Evolutionary conservation across 2,113 vertebrate genomes (phyloP).

Genomic region (Microcebus jonahi): DNA sequence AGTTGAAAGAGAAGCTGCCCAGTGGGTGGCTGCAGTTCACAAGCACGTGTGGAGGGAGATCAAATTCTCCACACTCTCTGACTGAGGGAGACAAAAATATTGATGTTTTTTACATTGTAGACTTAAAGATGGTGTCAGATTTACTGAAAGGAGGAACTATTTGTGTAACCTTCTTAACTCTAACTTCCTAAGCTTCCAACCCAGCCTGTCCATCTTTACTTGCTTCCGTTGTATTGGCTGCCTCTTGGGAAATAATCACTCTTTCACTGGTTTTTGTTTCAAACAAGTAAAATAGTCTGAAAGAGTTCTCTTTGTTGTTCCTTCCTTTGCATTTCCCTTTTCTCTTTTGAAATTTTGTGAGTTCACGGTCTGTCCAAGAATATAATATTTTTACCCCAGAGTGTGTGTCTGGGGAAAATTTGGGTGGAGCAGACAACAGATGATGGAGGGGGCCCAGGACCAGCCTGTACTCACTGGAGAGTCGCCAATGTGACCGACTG

Average conservation of each 20-base stretch:
- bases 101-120: rapidly evolving
- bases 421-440: background rate
- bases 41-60: slow-evolving; percentile 33
- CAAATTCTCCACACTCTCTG: slow-evolving; percentile 66
- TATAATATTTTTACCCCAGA: background rate
- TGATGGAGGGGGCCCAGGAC: background rate
- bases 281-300: background rate
- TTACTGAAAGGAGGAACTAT: background rate
- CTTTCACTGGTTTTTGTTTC: background rate
- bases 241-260: background rate
- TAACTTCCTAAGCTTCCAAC: background rate
- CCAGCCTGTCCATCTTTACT: background rate
- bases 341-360: background rate
- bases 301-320: background rate
- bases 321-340: background rate
- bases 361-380: background rate
- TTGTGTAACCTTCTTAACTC: too few relatives aligned
- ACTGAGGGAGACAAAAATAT: slow-evolving; percentile 36
- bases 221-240: background rate
- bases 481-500: background rate
- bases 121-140: background rate
- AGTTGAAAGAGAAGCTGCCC: slow-evolving; percentile 82
- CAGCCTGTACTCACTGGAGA: background rate
- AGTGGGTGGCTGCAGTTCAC: slow-evolving; percentile 84
- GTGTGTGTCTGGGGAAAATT: background rate